Base-by-base conservation (phyloP, 1,140 invertebrate genomes). In the Glossosoma conforme region DNA sequence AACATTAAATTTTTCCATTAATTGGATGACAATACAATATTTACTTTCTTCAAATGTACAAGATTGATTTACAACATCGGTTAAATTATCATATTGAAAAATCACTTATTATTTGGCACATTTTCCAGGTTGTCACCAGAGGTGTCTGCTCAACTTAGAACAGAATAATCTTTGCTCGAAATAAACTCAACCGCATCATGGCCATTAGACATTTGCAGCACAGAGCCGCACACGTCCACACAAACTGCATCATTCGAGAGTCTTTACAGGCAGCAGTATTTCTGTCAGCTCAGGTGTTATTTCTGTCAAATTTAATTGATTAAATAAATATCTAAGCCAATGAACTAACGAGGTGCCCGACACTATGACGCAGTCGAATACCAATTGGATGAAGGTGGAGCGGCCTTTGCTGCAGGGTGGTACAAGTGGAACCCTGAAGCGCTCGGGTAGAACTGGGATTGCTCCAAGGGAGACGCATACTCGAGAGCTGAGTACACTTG, bases 361-460 rank as follows among this genome's bases (percentile, higher is more conserved):
- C 65, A 72, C 79, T 84, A 88, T 77, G 85, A 86, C 47, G 85
- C 79, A 15, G 84, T 77, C 14, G 87, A 81, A 64, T 89, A 89
- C 87, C 87, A 89, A 60, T 84, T 81, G 22, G 82, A 74, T 46
- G 81, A 75, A 53, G 79, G 72, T 20, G 78, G 69, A 40, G 77
- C 74, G 44, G 76, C 74, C 62, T 79, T 83, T 41, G 76, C 68
- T 36, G 81, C 77, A 3, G 86, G 84, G 69, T 93, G 90, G 66
- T 93, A 93, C 3, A 93, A 74, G 69, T 93, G 90, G 67, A 93
- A 93, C 11, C 89, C 86, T 8, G 88, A 84, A 49, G 84, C 79
- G 38, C 81, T 75, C 46, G 84, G 85, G 70, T 92, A 93, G 61
- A 92, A 90, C 64, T 92, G 89, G 9, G 87, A 81, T 66, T 91